phyloP scores from a whole-genome alignment of 2,888 invertebrate genomes.

The Nudaria mundana region DNA sequence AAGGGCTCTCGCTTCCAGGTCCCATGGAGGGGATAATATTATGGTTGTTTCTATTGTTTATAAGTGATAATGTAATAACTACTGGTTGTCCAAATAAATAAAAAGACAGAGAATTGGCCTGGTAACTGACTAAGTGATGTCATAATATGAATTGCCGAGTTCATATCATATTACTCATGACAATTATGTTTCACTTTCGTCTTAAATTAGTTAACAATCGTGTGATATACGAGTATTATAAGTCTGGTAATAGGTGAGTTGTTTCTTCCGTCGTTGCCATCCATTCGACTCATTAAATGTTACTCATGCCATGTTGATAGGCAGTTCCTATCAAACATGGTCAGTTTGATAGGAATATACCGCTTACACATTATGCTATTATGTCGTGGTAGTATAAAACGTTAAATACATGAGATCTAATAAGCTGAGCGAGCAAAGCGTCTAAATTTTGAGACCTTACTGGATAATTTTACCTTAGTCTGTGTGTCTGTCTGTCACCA shows the following conservation, averaged over 20 bases:
- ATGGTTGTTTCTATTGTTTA: no score
- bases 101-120: no score
- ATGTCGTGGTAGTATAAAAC: background rate
- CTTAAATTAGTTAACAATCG: conserved; percentile 30
- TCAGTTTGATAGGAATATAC: background rate
- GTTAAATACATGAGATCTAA: no score
- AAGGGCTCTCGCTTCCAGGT: no score
- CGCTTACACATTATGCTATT: background rate
- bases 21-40: no score
- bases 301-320: conserved; percentile 2
- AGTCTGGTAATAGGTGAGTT: no score
- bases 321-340: no score
- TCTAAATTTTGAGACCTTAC: no score
- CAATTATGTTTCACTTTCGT: conserved; percentile 14
- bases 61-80: no score
- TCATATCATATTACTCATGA: background rate
- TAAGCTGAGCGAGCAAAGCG: conserved; percentile 12
- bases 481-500: no score
- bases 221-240: conserved; percentile 3
- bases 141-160: conserved; percentile 3
- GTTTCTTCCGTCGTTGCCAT: background rate
- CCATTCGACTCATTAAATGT: conserved; percentile 15
- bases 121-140: background rate
- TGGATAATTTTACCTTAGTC: no score
- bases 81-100: no score